These are phyloP conservation scores for Eurois occulta DNA, from an alignment of 2,888 invertebrate genomes.

Conservation along the genomic window DNA sequence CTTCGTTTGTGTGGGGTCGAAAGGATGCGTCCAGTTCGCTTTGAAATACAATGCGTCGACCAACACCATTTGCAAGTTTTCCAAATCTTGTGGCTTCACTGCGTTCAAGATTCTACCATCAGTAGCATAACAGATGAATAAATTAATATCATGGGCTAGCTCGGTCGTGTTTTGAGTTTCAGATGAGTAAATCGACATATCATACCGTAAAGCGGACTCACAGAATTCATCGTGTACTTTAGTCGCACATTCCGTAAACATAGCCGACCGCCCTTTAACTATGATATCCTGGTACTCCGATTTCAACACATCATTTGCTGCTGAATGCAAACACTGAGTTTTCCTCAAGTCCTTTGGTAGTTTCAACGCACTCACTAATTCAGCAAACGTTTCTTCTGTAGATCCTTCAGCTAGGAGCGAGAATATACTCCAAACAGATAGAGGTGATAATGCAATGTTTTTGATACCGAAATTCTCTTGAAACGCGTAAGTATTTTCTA, in stretches of 20 bases:
- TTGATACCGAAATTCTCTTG: conserved; percentile 83
- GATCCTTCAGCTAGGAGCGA: conserved; percentile 85
- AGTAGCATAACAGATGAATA: conserved; percentile 92
- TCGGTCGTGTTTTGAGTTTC: conserved; percentile 89
- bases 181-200: conserved; percentile 89
- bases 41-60: conserved; percentile 93
- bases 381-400: conserved; percentile 82
- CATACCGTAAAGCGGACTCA: conserved; percentile 85
- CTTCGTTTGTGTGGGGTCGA: conserved; percentile 90
- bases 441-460: conserved; percentile 83
- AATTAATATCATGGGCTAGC: conserved; percentile 91
- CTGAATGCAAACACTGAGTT: conserved; percentile 81
- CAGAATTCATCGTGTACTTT: conserved; percentile 85
- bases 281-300: conserved; percentile 78
- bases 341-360: conserved; percentile 80
- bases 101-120: conserved; percentile 92
- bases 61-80: conserved; percentile 90
- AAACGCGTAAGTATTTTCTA: conserved; percentile 82
- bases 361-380: conserved; percentile 79
- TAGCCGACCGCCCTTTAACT: conserved; percentile 79
- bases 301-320: conserved; percentile 77
- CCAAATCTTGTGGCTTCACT: conserved; percentile 86
- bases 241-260: conserved; percentile 81
- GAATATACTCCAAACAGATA: conserved; percentile 87
- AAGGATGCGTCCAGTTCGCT: conserved; percentile 93